Conservation (phyloP, 2,797 vertebrate species). For the Vireo griseus region DNA sequence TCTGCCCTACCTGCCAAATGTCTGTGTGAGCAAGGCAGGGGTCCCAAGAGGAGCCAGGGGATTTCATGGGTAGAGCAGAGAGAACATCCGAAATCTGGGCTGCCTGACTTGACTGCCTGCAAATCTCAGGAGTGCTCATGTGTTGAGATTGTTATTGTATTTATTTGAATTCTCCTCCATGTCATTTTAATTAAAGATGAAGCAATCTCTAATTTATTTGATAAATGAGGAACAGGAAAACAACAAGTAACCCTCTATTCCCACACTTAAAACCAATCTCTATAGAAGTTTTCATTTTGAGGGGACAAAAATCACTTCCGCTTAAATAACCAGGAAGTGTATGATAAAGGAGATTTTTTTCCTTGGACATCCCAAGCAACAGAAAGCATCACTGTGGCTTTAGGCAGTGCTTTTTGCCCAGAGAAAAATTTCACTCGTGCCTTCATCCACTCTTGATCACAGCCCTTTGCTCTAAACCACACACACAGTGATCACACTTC, state of each 20-base stretch:
- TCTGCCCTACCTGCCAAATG: background rate
- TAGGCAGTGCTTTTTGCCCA: background rate
- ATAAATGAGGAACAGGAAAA: background rate
- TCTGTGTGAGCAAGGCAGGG: background rate
- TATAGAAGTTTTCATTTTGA: background rate
- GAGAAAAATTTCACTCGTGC: background rate
- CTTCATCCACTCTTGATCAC: background rate
- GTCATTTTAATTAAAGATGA: background rate
- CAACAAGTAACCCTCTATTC: background rate
- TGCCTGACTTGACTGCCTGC: background rate
- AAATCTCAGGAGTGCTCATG: background rate
- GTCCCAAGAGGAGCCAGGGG: background rate
- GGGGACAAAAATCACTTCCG: background rate
- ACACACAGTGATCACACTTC: background rate
- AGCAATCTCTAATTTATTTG: background rate
- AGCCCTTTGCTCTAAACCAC: background rate
- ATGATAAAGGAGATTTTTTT: background rate
- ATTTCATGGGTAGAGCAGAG: background rate
- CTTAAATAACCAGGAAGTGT: background rate
- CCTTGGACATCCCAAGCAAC: background rate
- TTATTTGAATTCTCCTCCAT: background rate
- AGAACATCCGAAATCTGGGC: background rate
- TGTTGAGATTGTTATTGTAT: background rate
- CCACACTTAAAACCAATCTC: background rate
- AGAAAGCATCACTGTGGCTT: background rate